Base-by-base conservation (phyloP, 2,888 invertebrate species). In the Philaethria dido region DNA sequence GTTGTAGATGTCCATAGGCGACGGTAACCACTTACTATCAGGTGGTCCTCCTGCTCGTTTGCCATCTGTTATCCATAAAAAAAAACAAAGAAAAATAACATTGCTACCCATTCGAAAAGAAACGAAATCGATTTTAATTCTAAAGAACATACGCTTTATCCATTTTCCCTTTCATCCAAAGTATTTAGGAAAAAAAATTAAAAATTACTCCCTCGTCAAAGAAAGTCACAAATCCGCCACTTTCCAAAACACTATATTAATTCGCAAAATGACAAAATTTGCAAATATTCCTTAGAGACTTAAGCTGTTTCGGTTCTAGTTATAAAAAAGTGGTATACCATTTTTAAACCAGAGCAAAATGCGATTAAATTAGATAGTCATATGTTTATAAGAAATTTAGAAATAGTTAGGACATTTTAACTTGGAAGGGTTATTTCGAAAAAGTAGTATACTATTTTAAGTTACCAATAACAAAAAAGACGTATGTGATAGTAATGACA, bases 361-460 rank as follows among this genome's bases (percentile, higher is more conserved):
- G 74, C 64, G 67, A 69, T 65, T 45, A 48, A 50, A 62, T 25
- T 16, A 74, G 76, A 85, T 83, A 62, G 78, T 11, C 75, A 55
- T 80, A 84, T 86, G 81, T 82, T 81, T 75, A 68, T 47, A 64
- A 69, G 29, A 48, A 75, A 72, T 57, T 13, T 18, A 8, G 69
- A 68, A 59, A 11, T 3, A 78, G 78, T 55, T 88, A 83, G 11
- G 75, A 20, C 81, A 9, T 84, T 86, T 80, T 72, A 36, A 18
- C 47, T 9, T 64, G 68, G 39, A 60, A 9, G 14, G 9, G 54
- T 62, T 69, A 72, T 25, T 61, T 55, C 65, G 76, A 79, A 85
- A 86, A 88, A 87, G 87, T 88, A 79, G 88, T 87, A 87, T 87
- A 87, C 87, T 75, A 88, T 88, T 84, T 87, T 74, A 66, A 69